Evolutionary conservation across 2,113 vertebrate species (phyloP).

Genomic region (Micromys minutus): DNA sequence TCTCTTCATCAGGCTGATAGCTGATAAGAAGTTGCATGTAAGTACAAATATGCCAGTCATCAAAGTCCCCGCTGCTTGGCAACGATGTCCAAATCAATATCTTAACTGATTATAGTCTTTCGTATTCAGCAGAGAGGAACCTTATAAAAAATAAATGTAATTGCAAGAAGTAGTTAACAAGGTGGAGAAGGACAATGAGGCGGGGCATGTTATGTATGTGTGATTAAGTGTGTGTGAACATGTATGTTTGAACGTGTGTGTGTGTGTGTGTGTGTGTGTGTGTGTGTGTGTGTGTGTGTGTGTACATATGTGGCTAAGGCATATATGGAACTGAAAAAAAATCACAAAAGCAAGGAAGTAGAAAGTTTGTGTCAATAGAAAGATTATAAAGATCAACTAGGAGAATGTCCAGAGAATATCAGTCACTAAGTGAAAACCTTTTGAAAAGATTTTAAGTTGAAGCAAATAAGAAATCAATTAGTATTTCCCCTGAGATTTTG

Average conservation of each 20-base stretch:
- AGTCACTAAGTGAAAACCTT: neutral
- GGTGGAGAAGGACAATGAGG: neutral
- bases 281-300: neutral
- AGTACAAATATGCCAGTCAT: conserved; percentile 62
- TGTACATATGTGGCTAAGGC: neutral
- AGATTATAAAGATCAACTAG: conserved; percentile 37
- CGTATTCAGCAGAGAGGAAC: conserved; percentile 50
- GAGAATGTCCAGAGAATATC: conserved; percentile 5
- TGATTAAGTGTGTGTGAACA: neutral
- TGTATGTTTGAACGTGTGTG: too few species aligned
- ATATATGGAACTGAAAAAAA: neutral
- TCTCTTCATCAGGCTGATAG: conserved; percentile 64
- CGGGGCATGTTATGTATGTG: neutral
- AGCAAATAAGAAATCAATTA: neutral
- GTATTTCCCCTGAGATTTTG: neutral
- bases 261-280: neutral
- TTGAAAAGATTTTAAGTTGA: neutral
- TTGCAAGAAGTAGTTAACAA: conserved; percentile 10
- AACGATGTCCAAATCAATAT: conserved; percentile 56
- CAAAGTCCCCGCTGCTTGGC: conserved; percentile 57
- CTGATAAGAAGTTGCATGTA: conserved; percentile 72
- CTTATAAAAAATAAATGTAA: conserved; percentile 51
- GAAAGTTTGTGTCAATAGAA: neutral
- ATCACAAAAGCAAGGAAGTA: neutral
- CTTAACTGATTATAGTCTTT: conserved; percentile 29